Percentiles rank a stretch among this genome's conserved stretches.
phyloP scores from a whole-genome alignment of 2,888 invertebrate species.

The Spatulosminthurus flaviceps region DNA sequence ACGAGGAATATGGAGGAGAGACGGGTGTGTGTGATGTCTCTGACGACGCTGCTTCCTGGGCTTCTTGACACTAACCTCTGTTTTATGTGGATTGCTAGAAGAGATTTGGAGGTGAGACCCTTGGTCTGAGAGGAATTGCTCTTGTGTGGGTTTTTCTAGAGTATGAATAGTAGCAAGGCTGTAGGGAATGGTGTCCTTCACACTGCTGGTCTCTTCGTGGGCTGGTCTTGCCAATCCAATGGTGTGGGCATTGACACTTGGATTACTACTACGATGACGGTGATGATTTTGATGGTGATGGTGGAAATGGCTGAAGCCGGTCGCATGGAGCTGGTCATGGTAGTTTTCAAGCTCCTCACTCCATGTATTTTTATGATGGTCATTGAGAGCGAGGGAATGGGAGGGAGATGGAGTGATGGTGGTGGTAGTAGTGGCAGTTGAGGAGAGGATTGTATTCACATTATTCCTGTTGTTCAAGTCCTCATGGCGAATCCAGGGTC shows the following conservation, averaged over 20 bases:
- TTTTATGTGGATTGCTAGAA: not conserved
- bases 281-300: constrained; percentile 48
- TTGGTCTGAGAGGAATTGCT: not conserved
- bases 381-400: constrained; percentile 11
- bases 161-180: not conserved
- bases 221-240: not conserved
- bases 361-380: constrained; percentile 32
- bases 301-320: constrained; percentile 31
- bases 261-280: constrained; percentile 25
- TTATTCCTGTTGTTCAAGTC: constrained; percentile 2
- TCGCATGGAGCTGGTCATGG: constrained; percentile 25
- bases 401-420: not conserved
- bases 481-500: constrained; percentile 34
- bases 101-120: not conserved
- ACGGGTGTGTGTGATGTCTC: constrained; percentile 21
- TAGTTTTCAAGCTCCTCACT: constrained; percentile 24
- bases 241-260: not conserved
- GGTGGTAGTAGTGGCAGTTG: not conserved
- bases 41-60: not conserved
- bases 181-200: not conserved
- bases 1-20: not conserved
- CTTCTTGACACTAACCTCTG: not conserved
- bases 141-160: not conserved
- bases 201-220: not conserved
- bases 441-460: constrained; percentile 16